Evolutionary conservation across 1,140 invertebrate species (phyloP), one percentile per base, ranked within the genome.

Genomic region (Gonatopus flavifemur): DNA sequence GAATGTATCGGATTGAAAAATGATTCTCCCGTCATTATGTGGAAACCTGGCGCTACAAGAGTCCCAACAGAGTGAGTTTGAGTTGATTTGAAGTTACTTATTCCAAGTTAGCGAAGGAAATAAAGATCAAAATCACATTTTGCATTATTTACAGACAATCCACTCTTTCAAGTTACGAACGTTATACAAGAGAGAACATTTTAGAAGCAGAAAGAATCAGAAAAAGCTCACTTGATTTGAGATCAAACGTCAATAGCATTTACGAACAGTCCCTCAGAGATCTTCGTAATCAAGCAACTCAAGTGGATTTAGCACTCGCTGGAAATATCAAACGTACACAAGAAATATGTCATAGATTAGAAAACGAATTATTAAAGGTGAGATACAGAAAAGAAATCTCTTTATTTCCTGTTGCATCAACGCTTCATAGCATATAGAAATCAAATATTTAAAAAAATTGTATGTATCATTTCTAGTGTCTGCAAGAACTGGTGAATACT

Each of bases 201-300:
- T 75, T 82, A 16, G 79, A 82, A 53, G 81, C 79, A 37, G 84
- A 89, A 62, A 75, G 79, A n/a, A 82, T 82, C 19, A 80, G 83
- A 31, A 82, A 84, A 52, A 82, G 80, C 56, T 89, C 87, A 0
- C 71, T 78, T 2, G 76, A 84, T 28, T 69, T 90, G 20, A 72
- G 88, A 21, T 78, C 81, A 2, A 83, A 82, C 4, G 66, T 90
- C 0, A 81, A 88, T 54, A 75, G 82, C 0, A 84, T 87, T 32
- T 72, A 88, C 25, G 76, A 80, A 7, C 84, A 85, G 44, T 83
- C 82, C 1, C 81, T 88, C 1, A 78, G 84, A 48, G 87, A 89
- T 72, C 77, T 92, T 8, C 79, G 88, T 19, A 82, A 79, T 20
- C 88, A 90, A 75, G 87, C 87, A 0, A 88, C 88, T 67, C 73